Conservation (phyloP, 2,888 invertebrate genomes). For the Drosophila limbata region DNA sequence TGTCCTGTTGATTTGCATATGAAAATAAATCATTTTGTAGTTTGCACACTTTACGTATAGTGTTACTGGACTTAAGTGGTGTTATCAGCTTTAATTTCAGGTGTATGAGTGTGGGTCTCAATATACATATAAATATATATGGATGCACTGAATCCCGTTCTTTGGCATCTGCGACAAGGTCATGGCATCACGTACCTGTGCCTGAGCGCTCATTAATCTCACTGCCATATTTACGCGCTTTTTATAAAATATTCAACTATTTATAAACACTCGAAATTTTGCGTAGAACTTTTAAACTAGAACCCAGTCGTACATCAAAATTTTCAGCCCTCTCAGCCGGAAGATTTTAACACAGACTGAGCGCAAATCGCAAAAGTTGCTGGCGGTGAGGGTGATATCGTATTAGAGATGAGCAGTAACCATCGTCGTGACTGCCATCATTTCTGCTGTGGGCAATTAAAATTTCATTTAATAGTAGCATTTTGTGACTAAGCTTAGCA, state of each 20-base stretch:
- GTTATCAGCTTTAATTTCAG: constrained; percentile 45
- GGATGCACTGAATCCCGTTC: constrained; percentile 37
- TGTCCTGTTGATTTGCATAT: constrained; percentile 33
- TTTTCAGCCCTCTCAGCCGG: constrained; percentile 86
- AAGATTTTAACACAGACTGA: constrained; percentile 84
- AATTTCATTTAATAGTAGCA: background rate
- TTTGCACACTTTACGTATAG: constrained; percentile 30
- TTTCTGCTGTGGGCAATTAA: constrained; percentile 6
- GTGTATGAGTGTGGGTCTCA: constrained; percentile 7
- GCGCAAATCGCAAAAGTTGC: constrained; percentile 41
- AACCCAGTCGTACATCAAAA: constrained; percentile 70
- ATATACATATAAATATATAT: background rate
- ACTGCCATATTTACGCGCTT: constrained; percentile 79
- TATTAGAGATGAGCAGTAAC: constrained; percentile 35
- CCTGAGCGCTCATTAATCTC: constrained; percentile 81
- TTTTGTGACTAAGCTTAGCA: no score
- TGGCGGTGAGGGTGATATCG: constrained; percentile 38
- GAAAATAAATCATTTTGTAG: constrained; percentile 26
- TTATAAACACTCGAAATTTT: constrained; percentile 54
- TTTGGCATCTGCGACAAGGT: constrained; percentile 9
- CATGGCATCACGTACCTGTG: constrained; percentile 79
- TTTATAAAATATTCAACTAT: constrained; percentile 44
- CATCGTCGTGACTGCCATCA: constrained; percentile 10
- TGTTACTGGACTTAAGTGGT: constrained; percentile 44
- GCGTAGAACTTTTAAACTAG: constrained; percentile 34